Conservation (phyloP, 1,140 invertebrate genomes). For the Augochlora pura region DNA sequence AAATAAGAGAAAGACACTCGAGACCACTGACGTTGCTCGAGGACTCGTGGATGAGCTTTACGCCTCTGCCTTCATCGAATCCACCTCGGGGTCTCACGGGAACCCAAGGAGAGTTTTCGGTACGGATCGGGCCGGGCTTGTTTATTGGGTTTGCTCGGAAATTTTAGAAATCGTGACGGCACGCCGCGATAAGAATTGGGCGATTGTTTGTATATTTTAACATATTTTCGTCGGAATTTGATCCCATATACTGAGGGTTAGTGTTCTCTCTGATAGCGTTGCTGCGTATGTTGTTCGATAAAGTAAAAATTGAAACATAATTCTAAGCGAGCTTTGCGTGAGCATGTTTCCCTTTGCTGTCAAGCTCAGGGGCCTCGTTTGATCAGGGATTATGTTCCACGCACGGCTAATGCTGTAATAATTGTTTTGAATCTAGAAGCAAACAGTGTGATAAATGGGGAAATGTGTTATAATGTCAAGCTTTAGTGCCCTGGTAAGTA, state of each 20-base stretch:
- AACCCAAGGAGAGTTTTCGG: background rate
- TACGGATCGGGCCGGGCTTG: background rate
- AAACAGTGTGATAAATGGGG: background rate
- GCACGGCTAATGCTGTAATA: background rate
- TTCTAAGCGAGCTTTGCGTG: too few species aligned
- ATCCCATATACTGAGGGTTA: background rate
- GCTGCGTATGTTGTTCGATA: too few species aligned
- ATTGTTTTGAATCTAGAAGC: background rate
- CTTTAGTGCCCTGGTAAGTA: background rate
- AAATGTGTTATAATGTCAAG: background rate
- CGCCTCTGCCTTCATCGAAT: background rate
- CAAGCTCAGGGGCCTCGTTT: too few species aligned
- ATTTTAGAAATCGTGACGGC: background rate
- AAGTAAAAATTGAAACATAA: too few species aligned
- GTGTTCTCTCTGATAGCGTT: too few species aligned
- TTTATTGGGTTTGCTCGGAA: background rate
- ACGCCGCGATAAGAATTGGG: background rate
- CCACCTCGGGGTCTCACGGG: too few species aligned
- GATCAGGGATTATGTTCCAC: too few species aligned
- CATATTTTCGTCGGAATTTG: background rate
- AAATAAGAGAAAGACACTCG: conserved; percentile 49
- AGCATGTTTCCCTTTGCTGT: too few species aligned
- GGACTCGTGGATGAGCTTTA: conserved; percentile 17
- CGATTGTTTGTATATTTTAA: background rate
- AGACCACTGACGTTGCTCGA: conserved; percentile 7